These are phyloP conservation scores for Papilio machaon DNA, from an alignment of 1,140 invertebrate genomes.

Conservation along the genomic window DNA sequence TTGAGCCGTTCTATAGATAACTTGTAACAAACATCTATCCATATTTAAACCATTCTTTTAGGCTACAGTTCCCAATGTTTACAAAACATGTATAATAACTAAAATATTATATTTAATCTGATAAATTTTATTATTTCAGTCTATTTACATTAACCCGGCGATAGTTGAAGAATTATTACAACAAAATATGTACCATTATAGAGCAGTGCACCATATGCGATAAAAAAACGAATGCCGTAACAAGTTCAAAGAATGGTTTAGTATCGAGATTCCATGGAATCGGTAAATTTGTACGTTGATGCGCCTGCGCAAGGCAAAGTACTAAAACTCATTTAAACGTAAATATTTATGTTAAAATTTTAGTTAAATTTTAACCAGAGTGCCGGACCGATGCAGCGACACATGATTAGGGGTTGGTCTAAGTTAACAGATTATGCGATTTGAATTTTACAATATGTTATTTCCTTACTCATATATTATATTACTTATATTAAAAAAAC, in stretches of 20 bases:
- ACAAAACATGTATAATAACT: background rate
- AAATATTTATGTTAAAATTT: slow-evolving; percentile 71
- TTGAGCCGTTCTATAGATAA: too few relatives aligned
- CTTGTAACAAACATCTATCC: too few relatives aligned
- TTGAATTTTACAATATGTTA: background rate
- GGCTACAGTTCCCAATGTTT: too few relatives aligned
- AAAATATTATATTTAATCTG: background rate
- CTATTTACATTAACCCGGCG: background rate
- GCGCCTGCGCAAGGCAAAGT: slow-evolving; percentile 37
- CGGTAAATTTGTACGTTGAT: slow-evolving; percentile 46
- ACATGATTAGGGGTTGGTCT: slow-evolving; percentile 42
- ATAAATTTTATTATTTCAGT: background rate
- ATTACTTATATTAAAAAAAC: too few relatives aligned
- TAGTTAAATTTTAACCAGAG: slow-evolving; percentile 60
- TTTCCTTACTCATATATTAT: background rate
- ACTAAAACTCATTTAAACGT: slow-evolving; percentile 64
- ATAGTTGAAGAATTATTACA: slow-evolving; percentile 1
- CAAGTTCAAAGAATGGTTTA: slow-evolving; percentile 33
- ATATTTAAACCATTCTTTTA: too few relatives aligned
- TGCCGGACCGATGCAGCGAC: slow-evolving; percentile 43
- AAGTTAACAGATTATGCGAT: slow-evolving; percentile 37
- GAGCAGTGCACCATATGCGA: background rate
- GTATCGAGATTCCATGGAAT: slow-evolving; percentile 42
- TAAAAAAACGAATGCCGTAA: slow-evolving; percentile 23
- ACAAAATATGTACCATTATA: background rate